Base-by-base conservation (phyloP, 2,797 vertebrate genomes). In the Loriculus beryllinus region DNA sequence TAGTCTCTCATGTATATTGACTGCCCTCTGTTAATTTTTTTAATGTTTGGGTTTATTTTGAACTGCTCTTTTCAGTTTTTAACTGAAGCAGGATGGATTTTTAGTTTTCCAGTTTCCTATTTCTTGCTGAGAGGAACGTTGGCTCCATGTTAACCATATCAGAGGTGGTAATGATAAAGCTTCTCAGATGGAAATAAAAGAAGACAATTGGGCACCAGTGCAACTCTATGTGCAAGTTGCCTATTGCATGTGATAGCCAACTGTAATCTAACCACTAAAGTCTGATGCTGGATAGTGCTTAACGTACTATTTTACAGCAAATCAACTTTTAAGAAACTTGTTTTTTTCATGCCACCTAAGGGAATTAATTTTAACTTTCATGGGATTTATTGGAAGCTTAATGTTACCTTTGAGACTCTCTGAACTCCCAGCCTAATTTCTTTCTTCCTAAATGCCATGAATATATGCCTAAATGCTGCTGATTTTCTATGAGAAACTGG, bases 381-480 rank as follows among this genome's bases (percentile, higher is more conserved):
- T 57, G 76, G 79, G 82, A 78, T 78, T 93, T 86, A 19, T 64
- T 65, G 57, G 84, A 62, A 91, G 9, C 45, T 60, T 75, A 82
- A 91, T 82, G 43, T 42, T 90, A 37, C 90, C 59, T 90, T 77
- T 87, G 82, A 71, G 51, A 39, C 14, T 87, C 45, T 69, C 86
- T 80, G 12, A 89, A 81, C 29, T 92, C 72, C 56, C 72, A 85
- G 79, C 8, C 68, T 54, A 65, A 80, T 77, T 82, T 86, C 10
- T 84, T 62, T 84, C 65, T 52, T 54, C 16, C 14, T 26, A 51
- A 89, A 60, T 74, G 60, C 74, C 68, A 74, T 33, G 75, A 85
- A 70, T 74, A 67, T 47, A 21, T 56, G 25, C 63, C 42, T 45
- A 84, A 94, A 78, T 76, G 86, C 75, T 93, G 78, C 86, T 94